These are phyloP conservation scores for Pseudomyrmex concolor DNA, from an alignment of 1,140 invertebrate species.

Conservation along the genomic window DNA sequence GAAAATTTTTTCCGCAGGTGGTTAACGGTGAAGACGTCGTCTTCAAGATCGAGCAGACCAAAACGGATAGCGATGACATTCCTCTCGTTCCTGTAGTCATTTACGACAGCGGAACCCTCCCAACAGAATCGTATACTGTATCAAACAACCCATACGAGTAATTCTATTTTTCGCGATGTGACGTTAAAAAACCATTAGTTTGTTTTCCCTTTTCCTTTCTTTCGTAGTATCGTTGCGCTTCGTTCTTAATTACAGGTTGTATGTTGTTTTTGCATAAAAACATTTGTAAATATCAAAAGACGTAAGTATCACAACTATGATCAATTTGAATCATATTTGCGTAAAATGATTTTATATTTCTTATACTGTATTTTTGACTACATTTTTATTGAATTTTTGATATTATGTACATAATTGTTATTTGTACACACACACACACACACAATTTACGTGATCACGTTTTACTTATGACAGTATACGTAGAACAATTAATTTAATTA, in stretches of 20 bases:
- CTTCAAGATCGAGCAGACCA: conserved; percentile 92
- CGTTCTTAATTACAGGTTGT: conserved; percentile 11
- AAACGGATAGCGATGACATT: conserved; percentile 90
- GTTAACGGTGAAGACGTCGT: conserved; percentile 93
- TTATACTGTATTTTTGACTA: background rate
- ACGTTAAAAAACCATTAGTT: conserved; percentile 1
- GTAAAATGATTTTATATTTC: no score
- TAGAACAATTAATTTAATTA: background rate
- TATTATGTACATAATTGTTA: no score
- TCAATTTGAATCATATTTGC: no score
- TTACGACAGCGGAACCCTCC: conserved; percentile 87
- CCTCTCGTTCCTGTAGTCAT: conserved; percentile 90
- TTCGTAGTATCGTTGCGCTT: background rate
- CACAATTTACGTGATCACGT: background rate
- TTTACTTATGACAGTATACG: background rate
- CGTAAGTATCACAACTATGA: background rate
- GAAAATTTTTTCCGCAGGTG: conserved; percentile 84
- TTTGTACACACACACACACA: no score
- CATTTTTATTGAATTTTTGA: background rate
- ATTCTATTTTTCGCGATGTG: conserved; percentile 53
- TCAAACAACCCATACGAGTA: conserved; percentile 90
- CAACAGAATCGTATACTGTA: conserved; percentile 87
- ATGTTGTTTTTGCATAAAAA: background rate
- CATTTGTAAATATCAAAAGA: background rate
- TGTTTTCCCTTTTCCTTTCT: background rate